Evolutionary conservation across 1,140 invertebrate species (phyloP), one percentile per base, ranked within the genome.

Genomic region (Trachymyrmex septentrionalis): DNA sequence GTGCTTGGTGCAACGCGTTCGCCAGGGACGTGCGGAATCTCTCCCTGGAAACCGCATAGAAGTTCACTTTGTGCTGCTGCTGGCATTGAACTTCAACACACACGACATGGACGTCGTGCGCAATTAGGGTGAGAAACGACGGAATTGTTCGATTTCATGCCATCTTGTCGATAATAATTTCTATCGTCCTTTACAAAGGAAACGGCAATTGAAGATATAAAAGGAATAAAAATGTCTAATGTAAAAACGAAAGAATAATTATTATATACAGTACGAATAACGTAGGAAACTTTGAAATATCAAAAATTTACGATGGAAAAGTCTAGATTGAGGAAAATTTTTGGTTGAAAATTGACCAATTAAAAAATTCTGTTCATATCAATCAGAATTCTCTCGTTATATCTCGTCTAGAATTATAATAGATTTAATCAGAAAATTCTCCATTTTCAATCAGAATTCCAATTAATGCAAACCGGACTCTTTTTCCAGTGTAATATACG

Each of bases 21-120:
- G 69, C n/a, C 80, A n/a, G 38, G 24, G 80, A 82, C 80, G 24
- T 71, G 55, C 80, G 80, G n/a, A 61, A 84, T 84, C 24, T 61
- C 38, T 82, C 67, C 19, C 24, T 30, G 12, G 27, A 75, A 84
- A 84, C 69, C 38, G 69, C 80, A 75, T 34, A 44, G 14, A 72
- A 84, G 55, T 75, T 61, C 53, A 44, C 38, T 82, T 30, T 24
- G 34, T 2, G 24, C 64, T 71, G 67, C 55, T 14, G 55, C 55
- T 57, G 38, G 38, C 69, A 50, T 21, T 73, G 24, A 84, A 84
- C 55, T 84, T 84, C 63, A 48, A 4, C 67, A 19, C 67, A 19
- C 27, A 64, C 50, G 50, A 71, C 30, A 30, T 38, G n/a, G n/a
- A 14, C 24, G 14, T 63, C 19, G 48, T 16, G 63, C 19, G 67